Evolutionary conservation across 1,140 invertebrate species (phyloP), one percentile per base, ranked within the genome.

Genomic region (Micrasema longulum): DNA sequence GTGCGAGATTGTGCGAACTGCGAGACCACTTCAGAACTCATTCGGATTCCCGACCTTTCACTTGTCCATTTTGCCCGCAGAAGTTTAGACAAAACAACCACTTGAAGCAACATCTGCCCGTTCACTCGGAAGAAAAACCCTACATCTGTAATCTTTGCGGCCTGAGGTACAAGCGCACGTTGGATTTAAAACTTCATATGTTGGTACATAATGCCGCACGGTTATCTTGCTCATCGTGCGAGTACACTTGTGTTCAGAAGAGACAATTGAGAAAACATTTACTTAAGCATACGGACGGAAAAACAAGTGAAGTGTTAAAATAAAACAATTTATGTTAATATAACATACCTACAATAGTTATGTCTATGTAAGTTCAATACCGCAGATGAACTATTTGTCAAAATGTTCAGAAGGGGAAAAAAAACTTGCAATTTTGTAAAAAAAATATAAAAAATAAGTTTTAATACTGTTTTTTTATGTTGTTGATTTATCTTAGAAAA

Each of bases 21-120:
- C 35, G 55, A 22, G 55, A 60, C 3, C 55, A 60, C 22, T 38
- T 38, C 35, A n/a, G 36, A 60, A 60, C 35, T 1, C 55, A 60
- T 38, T 20, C 55, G 36, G 55, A 60, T 22, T 60, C 18, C n/a
- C 35, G 55, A 11, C 55, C 55, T 41, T 60, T 38, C 10, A 35
- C 16, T 11, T 60, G 55, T n/a, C 14, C 10, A 16, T 41, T 20
- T 14, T 60, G 55, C 22, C 36, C 36, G 9, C 22, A 20, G 6
- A 14, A 22, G 16, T 60, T 60, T 11, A 41, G 16, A 10, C 36
- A 41, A 18, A 18, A 60, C 9, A 60, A 38, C 7, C 55, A 60
- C n/a, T 43, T 60, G 16, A 60, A 38, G 1, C 35, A 60, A 10
- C 55, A 60, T 43, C 16, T 60, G 10, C 4, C 22, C 12, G 22